Percentiles rank a stretch among this genome's conserved stretches.
These are phyloP conservation scores for Mustela lutreola DNA, from an alignment of 2,113 vertebrate species.

Conservation along the genomic window DNA sequence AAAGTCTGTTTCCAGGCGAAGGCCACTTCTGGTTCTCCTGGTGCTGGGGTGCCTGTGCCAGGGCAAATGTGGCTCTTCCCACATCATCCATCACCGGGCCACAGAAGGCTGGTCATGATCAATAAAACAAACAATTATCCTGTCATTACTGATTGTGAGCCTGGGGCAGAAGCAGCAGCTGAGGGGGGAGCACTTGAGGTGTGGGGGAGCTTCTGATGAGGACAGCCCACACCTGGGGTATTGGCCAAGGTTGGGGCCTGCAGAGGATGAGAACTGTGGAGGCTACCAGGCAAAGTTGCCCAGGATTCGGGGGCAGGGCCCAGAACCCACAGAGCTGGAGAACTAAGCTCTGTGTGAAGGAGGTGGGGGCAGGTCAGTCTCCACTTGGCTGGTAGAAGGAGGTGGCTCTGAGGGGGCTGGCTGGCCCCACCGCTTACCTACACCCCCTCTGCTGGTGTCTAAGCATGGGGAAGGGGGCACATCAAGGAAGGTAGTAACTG, in stretches of 20 bases:
- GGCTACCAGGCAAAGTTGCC: neutral
- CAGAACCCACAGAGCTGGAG: neutral
- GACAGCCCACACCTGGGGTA: neutral
- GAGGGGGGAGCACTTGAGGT: slow-evolving; percentile 21
- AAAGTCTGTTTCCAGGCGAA: neutral
- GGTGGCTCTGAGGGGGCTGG: neutral
- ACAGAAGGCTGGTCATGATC: slow-evolving; percentile 84
- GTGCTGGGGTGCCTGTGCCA: slow-evolving; percentile 45
- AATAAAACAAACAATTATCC: slow-evolving; percentile 88
- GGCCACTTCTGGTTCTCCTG: neutral
- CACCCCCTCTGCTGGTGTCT: neutral
- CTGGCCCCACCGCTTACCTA: neutral
- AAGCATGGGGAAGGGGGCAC: neutral
- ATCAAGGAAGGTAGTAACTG: neutral
- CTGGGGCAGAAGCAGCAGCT: slow-evolving; percentile 65
- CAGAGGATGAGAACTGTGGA: neutral
- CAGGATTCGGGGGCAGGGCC: neutral
- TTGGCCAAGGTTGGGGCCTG: neutral
- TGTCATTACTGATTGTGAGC: slow-evolving; percentile 81
- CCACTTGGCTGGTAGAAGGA: neutral
- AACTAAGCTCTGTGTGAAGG: neutral
- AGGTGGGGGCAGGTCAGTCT: neutral
- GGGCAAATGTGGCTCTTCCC: slow-evolving; percentile 67
- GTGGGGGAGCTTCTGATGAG: slow-evolving; percentile 19
- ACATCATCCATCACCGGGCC: slow-evolving; percentile 80